Percentiles rank a stretch among this genome's conserved stretches.
These are phyloP conservation scores for Microtus richardsoni DNA, from an alignment of 2,113 vertebrate species.

Conservation along the genomic window DNA sequence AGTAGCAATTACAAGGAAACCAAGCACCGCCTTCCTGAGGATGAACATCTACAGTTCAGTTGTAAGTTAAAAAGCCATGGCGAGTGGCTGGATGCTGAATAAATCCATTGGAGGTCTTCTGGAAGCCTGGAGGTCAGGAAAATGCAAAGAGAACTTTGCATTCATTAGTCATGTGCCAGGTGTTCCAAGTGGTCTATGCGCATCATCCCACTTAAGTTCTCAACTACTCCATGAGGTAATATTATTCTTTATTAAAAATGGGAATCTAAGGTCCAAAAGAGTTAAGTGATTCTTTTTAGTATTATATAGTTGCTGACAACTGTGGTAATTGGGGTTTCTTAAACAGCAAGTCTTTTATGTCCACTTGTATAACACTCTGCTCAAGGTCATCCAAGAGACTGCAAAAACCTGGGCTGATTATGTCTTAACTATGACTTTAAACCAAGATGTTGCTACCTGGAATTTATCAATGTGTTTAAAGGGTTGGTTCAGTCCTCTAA, in stretches of 20 bases:
- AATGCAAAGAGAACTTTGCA: not conserved
- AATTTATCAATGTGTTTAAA: conserved; percentile 13
- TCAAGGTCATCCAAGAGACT: conserved; percentile 26
- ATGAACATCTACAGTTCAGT: conserved; percentile 12
- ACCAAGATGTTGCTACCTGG: not conserved
- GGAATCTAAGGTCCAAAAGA: not conserved
- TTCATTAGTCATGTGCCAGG: not conserved
- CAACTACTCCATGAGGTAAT: not conserved
- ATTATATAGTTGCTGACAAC: not conserved
- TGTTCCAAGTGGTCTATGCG: not conserved
- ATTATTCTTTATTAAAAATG: conserved; percentile 20
- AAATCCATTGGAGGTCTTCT: not conserved
- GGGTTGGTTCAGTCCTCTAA: not conserved
- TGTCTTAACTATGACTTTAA: not conserved
- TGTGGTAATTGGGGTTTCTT: not conserved
- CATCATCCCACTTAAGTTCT: not conserved
- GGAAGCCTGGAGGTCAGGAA: not conserved
- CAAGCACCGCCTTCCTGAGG: not conserved
- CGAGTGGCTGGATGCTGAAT: not conserved
- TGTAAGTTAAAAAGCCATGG: not conserved
- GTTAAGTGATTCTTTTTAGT: conserved; percentile 18
- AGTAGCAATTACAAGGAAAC: not conserved
- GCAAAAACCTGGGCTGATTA: not conserved
- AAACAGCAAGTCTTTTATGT: not conserved
- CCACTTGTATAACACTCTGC: not conserved